Evolutionary conservation across 2,888 invertebrate species (phyloP).

Genomic region (Ditula angustiorana): DNA sequence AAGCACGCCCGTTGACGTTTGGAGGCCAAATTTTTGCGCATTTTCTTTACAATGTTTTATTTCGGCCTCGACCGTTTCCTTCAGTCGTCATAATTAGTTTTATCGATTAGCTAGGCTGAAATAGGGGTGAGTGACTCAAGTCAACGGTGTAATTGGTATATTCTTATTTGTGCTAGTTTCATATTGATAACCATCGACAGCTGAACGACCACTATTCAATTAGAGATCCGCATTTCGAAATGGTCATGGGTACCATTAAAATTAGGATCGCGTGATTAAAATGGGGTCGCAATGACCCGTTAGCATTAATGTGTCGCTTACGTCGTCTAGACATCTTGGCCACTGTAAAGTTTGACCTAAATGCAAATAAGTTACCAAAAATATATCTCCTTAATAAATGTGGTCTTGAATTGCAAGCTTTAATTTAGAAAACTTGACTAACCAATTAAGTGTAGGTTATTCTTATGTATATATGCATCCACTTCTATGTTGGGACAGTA

Average conservation of each 20-base stretch:
- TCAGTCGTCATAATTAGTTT: conserved; percentile 45
- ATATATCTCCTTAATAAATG: not conserved
- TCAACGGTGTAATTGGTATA: conserved; percentile 43
- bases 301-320: not conserved
- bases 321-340: conserved; percentile 29
- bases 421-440: too few relatives aligned
- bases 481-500: too few relatives aligned
- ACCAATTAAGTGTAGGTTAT: too few relatives aligned
- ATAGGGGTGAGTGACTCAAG: conserved; percentile 63
- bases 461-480: too few relatives aligned
- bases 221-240: conserved; percentile 1
- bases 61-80: conserved; percentile 44
- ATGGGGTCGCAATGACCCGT: conserved; percentile 3
- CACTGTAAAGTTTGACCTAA: conserved; percentile 3
- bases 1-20: conserved; percentile 42
- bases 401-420: too few relatives aligned
- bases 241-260: conserved; percentile 3
- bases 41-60: conserved; percentile 46
- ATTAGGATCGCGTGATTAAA: not conserved
- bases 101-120: conserved; percentile 60
- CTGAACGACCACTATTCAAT: not conserved
- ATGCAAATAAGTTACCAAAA: not conserved
- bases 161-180: conserved; percentile 55
- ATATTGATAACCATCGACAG: conserved; percentile 57
- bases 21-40: conserved; percentile 42